Evolutionary conservation across 2,797 vertebrate species (phyloP), one percentile per base, ranked within the genome.

Genomic region (Ceryle rudis): DNA sequence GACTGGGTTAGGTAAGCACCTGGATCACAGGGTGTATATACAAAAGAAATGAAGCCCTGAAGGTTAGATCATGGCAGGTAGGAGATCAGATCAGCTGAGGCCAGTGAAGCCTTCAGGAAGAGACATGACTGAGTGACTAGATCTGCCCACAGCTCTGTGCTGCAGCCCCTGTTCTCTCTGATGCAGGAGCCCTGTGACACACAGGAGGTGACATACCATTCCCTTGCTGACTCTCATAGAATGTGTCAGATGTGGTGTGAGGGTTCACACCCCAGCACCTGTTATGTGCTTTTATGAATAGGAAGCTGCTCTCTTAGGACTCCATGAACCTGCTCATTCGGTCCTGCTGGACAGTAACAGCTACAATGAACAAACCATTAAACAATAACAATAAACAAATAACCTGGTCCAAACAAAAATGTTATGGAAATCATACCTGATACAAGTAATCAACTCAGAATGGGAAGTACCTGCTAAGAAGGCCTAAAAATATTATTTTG

Each of bases 201-300:
- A 9, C 3, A 25, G 51, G 13, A 72, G 19, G 6, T 72, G 67
- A 37, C 9, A 10, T 6, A 39, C 15, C 17, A 31, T 70, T 17
- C 18, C 5, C 5, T 73, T 0, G 1, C 20, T 79, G 17, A 19
- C n/a, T 5, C 1, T n/a, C 25, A 25, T 19, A 6, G 1, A 7
- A 6, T 21, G 28, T 47, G 20, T 44, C 62, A 31, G n/a, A 25
- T n/a, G 37, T 26, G 11, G 13, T n/a, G 37, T 0, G 1, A 73
- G 20, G 37, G 25, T 41, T 77, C 1, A 1, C 55, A 42, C 18
- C 19, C n/a, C 1, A 1, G 19, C 16, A 29, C 4, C 26, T 47
- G 19, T 1, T 1, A 31, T 2, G 0, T 62, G 20, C 10, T 52
- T 79, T 70, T 64, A 8, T 12, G 19, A 22, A 12, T 11, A 58